Evolutionary conservation across 64 coral and sea anemone genomes (phyloP), one percentile per base, ranked within the genome.

Genomic region (Pachyseris speciosa): DNA sequence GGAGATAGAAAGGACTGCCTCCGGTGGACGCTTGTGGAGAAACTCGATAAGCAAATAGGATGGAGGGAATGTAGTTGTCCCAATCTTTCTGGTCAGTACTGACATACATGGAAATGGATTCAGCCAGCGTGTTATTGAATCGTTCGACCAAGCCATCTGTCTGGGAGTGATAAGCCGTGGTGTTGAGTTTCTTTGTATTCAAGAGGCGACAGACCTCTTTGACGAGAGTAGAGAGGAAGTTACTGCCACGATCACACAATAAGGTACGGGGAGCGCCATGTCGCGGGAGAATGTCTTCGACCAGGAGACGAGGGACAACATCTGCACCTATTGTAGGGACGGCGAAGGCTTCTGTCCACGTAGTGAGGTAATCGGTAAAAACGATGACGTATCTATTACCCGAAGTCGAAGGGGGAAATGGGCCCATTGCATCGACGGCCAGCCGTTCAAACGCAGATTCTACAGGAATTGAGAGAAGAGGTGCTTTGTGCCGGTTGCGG

Each of bases 361-460:
- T 20, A 3, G 85, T 88, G 0, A 88, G 49, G 17, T 73, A 74
- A 24, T 75, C 85, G 20, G 34, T 34, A 43, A 88, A 57, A 8
- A 74, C 85, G 9, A 88, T 32, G 11, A 88, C 73, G 28, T 88
- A 88, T 19, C 86, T 22, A 47, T 88, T 88, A 12, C 86, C 70
- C 17, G n/a, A 45, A 20, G 34, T 27, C 4, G 41, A 52, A 2
- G 19, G 40, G n/a, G 84, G 66, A 19, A 70, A 55, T 36, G 84
- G 45, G 7, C 84, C 84, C 9, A 87, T 22, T 8, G 7, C 16
- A 30, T 87, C 84, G 19, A 26, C 13, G 4, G 84, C 84, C 49
- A 73, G 13, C 2, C 84, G 84, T 10, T 69, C 65, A 38, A 87
- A 87, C 2, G 84, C 42, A 11, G 4, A 19, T 45, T 87, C 66